Evolutionary conservation across 2,113 vertebrate genomes (phyloP).

Genomic region (Poecile atricapillus): DNA sequence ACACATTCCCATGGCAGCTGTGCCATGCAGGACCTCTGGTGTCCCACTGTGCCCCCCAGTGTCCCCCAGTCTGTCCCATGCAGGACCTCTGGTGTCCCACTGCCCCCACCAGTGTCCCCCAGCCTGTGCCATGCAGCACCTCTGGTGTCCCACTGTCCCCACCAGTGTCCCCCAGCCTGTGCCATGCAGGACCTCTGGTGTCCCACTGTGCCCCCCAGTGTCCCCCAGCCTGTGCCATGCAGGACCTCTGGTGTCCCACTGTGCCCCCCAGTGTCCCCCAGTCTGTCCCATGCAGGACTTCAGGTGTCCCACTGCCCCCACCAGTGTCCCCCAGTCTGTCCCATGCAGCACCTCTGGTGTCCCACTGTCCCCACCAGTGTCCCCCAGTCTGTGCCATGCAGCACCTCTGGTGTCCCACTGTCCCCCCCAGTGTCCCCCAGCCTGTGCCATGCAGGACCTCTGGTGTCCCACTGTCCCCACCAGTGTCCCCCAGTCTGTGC

Average conservation of each 20-base stretch:
- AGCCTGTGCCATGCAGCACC: neutral
- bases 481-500: neutral
- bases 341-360: neutral
- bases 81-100: neutral
- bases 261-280: too few species aligned
- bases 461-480: neutral
- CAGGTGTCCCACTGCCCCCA: neutral
- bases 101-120: too few species aligned
- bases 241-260: neutral
- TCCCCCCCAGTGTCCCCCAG: too few species aligned
- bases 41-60: neutral
- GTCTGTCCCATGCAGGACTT: neutral
- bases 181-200: neutral
- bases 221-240: neutral
- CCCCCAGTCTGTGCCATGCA: neutral
- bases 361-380: neutral
- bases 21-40: neutral
- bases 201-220: neutral
- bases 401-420: neutral
- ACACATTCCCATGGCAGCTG: fast-evolving
- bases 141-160: neutral
- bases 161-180: too few species aligned
- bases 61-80: neutral
- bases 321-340: too few species aligned
- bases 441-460: neutral